These are phyloP conservation scores for Mixornis gularis DNA, from an alignment of 2,113 vertebrate species.

Conservation along the genomic window DNA sequence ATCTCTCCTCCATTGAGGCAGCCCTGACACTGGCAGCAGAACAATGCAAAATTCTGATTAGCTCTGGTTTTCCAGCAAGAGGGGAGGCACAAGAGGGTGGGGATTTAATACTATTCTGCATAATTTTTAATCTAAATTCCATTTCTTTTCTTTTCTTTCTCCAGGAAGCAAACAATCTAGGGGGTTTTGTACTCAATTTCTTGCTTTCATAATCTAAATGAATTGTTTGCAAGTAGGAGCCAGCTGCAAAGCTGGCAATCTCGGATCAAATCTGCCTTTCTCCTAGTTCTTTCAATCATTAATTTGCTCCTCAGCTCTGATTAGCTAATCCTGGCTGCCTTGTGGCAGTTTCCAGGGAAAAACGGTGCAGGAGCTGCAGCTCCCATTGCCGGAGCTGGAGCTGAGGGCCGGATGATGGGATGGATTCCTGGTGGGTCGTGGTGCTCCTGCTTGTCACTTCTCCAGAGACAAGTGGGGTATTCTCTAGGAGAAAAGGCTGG, in stretches of 20 bases:
- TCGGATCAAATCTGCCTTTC: conserved; percentile 11
- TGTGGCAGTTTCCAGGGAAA: neutral
- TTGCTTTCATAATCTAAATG: conserved; percentile 67
- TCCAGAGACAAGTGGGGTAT: neutral
- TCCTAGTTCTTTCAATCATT: conserved; percentile 9
- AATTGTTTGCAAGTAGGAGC: conserved; percentile 68
- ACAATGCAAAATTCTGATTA: conserved; percentile 37
- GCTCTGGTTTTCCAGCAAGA: conserved; percentile 31
- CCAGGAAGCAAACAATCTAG: conserved; percentile 59
- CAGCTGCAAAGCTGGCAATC: conserved; percentile 56
- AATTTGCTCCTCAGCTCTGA: conserved; percentile 40
- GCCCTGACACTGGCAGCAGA: conserved; percentile 32
- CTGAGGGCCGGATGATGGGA: neutral
- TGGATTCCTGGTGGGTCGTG: neutral
- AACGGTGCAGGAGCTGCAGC: neutral
- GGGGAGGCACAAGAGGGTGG: conserved; percentile 37
- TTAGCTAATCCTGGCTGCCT: conserved; percentile 39
- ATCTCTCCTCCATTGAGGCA: conserved; percentile 36
- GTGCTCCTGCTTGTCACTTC: neutral
- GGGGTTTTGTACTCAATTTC: conserved; percentile 57
- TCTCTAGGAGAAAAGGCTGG: neutral
- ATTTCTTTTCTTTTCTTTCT: conserved; percentile 58
- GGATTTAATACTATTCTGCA: conserved; percentile 48
- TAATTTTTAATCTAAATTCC: conserved; percentile 67
- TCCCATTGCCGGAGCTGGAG: neutral